phyloP scores from a whole-genome alignment of 2,113 vertebrate genomes.

The Periophthalmodon schlosseri region DNA sequence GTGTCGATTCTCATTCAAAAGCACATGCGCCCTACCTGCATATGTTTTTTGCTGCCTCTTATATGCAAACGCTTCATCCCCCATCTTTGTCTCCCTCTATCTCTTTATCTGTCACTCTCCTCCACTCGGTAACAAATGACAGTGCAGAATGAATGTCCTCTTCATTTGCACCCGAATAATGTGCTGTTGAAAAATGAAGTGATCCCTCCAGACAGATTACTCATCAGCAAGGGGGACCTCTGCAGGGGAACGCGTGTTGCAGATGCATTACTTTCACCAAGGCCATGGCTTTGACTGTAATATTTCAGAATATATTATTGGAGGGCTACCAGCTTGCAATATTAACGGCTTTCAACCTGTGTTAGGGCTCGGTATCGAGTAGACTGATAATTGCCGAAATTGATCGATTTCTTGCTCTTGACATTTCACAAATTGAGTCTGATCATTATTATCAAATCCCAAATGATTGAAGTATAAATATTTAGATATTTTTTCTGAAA shows the following conservation, averaged over 20 bases:
- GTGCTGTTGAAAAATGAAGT: constrained; percentile 75
- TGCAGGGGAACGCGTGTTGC: constrained; percentile 33
- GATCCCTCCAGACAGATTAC: constrained; percentile 67
- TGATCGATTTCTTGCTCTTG: too few relatives aligned
- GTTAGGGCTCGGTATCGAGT: constrained; percentile 32
- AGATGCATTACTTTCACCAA: constrained; percentile 45
- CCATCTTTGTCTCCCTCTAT: constrained; percentile 8
- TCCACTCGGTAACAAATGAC: constrained; percentile 49
- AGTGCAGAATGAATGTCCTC: constrained; percentile 65
- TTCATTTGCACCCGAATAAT: constrained; percentile 67
- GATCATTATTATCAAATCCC: too few relatives aligned
- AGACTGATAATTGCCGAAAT: background rate
- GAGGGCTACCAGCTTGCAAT: constrained; percentile 26
- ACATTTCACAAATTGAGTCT: too few relatives aligned
- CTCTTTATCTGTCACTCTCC: constrained; percentile 23
- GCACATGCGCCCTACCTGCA: background rate
- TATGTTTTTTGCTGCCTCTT: background rate
- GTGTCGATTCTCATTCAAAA: constrained; percentile 3
- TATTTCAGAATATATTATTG: constrained; percentile 57
- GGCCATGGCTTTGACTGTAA: constrained; percentile 51
- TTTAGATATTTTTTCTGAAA: too few relatives aligned
- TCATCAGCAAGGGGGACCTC: constrained; percentile 58
- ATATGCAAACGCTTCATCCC: background rate
- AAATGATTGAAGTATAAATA: too few relatives aligned
- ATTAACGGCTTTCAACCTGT: constrained; percentile 44